Base-by-base conservation (phyloP, 1,140 invertebrate species). In the Temnothorax nylanderi region DNA sequence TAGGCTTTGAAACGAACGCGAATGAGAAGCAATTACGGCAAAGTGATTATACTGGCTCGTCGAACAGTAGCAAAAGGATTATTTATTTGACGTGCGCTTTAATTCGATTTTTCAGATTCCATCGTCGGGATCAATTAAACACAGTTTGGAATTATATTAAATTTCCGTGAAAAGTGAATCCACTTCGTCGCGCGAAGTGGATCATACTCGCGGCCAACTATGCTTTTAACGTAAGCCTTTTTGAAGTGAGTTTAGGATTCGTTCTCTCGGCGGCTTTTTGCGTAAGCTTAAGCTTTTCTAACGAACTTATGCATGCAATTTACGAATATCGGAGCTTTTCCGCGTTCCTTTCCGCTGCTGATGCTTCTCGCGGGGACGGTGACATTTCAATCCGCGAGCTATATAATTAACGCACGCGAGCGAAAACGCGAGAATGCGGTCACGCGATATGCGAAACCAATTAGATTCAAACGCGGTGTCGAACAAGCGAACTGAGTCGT, bases 81-180 rank as follows among this genome's bases (percentile, higher is more conserved):
- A 82, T 77, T 82, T 82, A 74, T 77, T 85, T 84, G 84, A 82
- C 64, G 21, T 54, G 77, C 77, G 90, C 78, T 92, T 90, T 88
- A 89, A 74, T 90, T 60, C 54, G n/a, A 75, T 60, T 84, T 84
- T 84, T 60, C 69, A 84, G 21, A 84, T 84, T 74, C 69, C 32
- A 49, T 44, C 56, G 51, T 82, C 67, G 41, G 18, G 54, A 82
- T 60, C 54, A 82, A 82, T 84, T 84, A 84, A 75, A 84, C 54
- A 84, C 54, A 84, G 41, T 60, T 84, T 56, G n/a, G 8, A 60
- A 84, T 84, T 60, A 60, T 74, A 84, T 84, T 84, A 75, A 62
- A 84, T 84, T 74, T 21, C 47, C 41, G 69, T 7, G 41, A 69
- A 60, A 51, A 82, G 80, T 34, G 41, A 13, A 26, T 26, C 26